These are phyloP conservation scores for Chalcis sispes DNA, from an alignment of 2,888 invertebrate genomes.

Conservation along the genomic window DNA sequence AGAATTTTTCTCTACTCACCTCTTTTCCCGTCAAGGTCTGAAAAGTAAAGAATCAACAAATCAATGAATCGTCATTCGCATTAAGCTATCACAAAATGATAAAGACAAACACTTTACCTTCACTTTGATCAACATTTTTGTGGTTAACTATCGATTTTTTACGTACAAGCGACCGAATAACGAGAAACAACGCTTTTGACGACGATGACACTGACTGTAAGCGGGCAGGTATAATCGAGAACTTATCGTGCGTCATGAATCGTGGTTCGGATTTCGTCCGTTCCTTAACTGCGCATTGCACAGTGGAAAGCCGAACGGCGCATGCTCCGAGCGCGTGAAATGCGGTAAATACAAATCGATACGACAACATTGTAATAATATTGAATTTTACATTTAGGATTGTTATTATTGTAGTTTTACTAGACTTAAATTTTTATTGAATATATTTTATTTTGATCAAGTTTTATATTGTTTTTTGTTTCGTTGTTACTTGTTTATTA, in stretches of 20 bases:
- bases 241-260: constrained; percentile 8
- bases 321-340: constrained; percentile 28
- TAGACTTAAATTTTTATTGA: neutral
- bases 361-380: neutral
- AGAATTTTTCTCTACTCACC: constrained; percentile 69
- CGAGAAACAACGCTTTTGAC: constrained; percentile 16
- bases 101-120: constrained; percentile 79
- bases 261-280: constrained; percentile 19
- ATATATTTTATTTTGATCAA: neutral
- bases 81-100: constrained; percentile 16
- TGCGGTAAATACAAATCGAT: constrained; percentile 42
- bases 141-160: constrained; percentile 22
- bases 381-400: too few species aligned
- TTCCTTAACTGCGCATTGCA: neutral
- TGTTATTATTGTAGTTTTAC: too few species aligned
- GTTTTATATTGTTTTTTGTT: too few species aligned
- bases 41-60: constrained; percentile 67
- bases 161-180: constrained; percentile 15
- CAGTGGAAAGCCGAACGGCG: neutral
- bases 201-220: constrained; percentile 29
- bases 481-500: too few species aligned
- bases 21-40: constrained; percentile 94
- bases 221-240: constrained; percentile 5
- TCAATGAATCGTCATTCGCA: constrained; percentile 40
- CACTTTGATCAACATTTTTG: constrained; percentile 88